Conservation (phyloP, 2,797 vertebrate genomes). For the Adrianichthys oophorus region DNA sequence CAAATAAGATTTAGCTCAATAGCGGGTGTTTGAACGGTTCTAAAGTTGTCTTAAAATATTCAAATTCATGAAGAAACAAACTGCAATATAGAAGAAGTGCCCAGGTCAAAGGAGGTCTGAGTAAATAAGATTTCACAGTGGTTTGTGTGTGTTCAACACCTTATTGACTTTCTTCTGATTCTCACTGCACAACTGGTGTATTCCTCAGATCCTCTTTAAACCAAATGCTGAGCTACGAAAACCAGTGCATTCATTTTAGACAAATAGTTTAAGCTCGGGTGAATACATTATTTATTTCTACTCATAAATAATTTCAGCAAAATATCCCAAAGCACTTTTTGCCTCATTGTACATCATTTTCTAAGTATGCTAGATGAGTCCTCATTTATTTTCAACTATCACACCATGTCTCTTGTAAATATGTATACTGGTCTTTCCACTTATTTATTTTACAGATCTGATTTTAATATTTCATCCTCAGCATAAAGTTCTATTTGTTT, state of each 20-base stretch:
- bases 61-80: constrained; percentile 69
- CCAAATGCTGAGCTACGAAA: constrained; percentile 72
- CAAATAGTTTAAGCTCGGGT: constrained; percentile 76
- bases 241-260: constrained; percentile 78
- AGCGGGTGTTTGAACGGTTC: constrained; percentile 6
- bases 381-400: constrained; percentile 82
- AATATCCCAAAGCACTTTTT: constrained; percentile 83
- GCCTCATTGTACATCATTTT: constrained; percentile 83
- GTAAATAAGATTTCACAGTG: constrained; percentile 70
- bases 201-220: constrained; percentile 68
- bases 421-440: constrained; percentile 81
- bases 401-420: constrained; percentile 82
- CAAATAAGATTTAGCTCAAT: too few species aligned
- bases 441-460: constrained; percentile 83
- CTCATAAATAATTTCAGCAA: constrained; percentile 83
- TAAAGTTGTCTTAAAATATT: constrained; percentile 78
- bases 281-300: constrained; percentile 80
- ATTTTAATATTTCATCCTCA: constrained; percentile 82
- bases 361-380: constrained; percentile 73
- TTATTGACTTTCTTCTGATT: constrained; percentile 85
- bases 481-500: constrained; percentile 82
- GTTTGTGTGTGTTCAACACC: constrained; percentile 78
- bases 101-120: constrained; percentile 62
- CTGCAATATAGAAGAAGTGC: not conserved
- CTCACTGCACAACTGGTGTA: constrained; percentile 64